phyloP scores from a whole-genome alignment of 2,113 vertebrate genomes.

The Crotalus tigris region DNA sequence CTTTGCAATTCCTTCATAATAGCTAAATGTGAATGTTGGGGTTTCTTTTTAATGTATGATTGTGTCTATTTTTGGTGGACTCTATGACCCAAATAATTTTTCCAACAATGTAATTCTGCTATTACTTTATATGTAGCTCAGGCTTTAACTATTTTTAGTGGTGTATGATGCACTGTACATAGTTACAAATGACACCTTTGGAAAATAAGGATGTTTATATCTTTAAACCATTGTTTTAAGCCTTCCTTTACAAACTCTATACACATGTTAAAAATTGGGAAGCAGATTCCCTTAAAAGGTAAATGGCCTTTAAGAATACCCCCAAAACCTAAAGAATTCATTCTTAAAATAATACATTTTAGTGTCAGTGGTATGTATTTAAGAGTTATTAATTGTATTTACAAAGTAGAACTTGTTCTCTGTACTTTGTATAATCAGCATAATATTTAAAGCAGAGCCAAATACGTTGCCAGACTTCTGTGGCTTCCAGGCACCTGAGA shows the following conservation, averaged over 20 bases:
- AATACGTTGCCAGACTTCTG: constrained; percentile 53
- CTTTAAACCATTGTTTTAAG: not conserved
- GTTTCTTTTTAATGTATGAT: not conserved
- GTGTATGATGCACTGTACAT: not conserved
- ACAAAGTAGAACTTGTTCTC: constrained; percentile 62
- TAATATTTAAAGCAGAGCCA: constrained; percentile 63
- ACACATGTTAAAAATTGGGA: constrained; percentile 1
- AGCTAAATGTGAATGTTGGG: not conserved
- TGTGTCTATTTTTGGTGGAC: not conserved
- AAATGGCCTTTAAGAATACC: constrained; percentile 17
- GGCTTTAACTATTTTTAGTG: not conserved
- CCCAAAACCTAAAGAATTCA: constrained; percentile 21
- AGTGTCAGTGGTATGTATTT: constrained; percentile 50
- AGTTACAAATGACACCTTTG: not conserved
- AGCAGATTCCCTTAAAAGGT: constrained; percentile 16
- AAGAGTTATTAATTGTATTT: constrained; percentile 59
- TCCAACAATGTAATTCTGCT: not conserved
- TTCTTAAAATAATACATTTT: constrained; percentile 47
- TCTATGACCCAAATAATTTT: not conserved
- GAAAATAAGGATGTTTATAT: constrained; percentile 14
- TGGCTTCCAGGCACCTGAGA: constrained; percentile 51
- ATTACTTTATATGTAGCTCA: not conserved
- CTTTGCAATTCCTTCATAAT: not conserved
- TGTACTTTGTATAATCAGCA: constrained; percentile 52
- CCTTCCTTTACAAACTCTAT: not conserved